phyloP scores from a whole-genome alignment of 2,797 vertebrate genomes.

The Microchirus variegatus region DNA sequence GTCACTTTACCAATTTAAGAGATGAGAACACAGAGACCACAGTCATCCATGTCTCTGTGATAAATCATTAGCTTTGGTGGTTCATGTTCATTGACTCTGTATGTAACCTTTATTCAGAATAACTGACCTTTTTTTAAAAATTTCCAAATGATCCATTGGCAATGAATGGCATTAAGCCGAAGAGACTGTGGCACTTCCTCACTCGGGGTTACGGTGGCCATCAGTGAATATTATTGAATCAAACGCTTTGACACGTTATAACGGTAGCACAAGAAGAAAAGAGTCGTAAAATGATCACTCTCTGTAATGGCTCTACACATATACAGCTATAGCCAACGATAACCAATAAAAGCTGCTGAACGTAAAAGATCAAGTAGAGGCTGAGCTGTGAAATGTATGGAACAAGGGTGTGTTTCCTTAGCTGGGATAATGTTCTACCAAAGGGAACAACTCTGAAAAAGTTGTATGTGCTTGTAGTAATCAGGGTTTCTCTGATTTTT shows the following conservation, averaged over 20 bases:
- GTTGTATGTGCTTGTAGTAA: background rate
- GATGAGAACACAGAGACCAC: background rate
- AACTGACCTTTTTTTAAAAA: too few species aligned
- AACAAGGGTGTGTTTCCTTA: too few species aligned
- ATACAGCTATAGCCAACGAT: too few species aligned
- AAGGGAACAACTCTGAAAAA: background rate
- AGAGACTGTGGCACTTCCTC: background rate
- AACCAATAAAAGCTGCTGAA: too few species aligned
- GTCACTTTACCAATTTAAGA: background rate
- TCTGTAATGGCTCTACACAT: background rate
- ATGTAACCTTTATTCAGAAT: too few species aligned
- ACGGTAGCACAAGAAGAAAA: background rate
- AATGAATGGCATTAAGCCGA: background rate
- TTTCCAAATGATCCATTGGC: too few species aligned
- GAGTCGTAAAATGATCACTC: background rate
- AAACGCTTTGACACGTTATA: constrained; percentile 4
- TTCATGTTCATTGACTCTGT: background rate
- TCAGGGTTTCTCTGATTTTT: background rate
- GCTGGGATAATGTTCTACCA: background rate
- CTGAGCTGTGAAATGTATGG: too few species aligned
- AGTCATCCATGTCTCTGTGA: background rate
- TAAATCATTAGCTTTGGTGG: background rate
- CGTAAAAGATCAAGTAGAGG: too few species aligned
- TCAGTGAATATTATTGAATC: constrained; percentile 3
- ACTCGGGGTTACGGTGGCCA: background rate